phyloP scores from a whole-genome alignment of 2,888 invertebrate species.

The Xestia ashworthii region DNA sequence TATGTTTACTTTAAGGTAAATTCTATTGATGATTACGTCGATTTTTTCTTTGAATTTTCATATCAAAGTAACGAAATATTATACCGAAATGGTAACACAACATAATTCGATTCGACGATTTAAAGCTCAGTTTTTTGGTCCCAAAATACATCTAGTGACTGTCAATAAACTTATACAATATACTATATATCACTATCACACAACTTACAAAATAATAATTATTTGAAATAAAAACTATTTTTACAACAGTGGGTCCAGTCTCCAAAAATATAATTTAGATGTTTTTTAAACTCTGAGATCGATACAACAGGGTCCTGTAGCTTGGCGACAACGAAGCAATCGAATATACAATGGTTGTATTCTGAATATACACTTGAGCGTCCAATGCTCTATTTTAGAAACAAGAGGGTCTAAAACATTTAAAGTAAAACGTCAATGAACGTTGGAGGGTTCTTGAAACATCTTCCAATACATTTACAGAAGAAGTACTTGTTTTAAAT shows the following conservation, averaged over 20 bases:
- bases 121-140: constrained; percentile 88
- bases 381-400: constrained; percentile 18
- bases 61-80: constrained; percentile 40
- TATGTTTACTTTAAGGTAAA: constrained; percentile 14
- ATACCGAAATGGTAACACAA: constrained; percentile 37
- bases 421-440: constrained; percentile 18
- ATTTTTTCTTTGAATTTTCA: constrained; percentile 28
- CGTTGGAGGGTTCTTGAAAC: constrained; percentile 22
- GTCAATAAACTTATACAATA: constrained; percentile 78
- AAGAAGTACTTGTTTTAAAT: constrained; percentile 30
- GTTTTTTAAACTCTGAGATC: constrained; percentile 85
- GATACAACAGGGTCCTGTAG: constrained; percentile 73
- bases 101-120: constrained; percentile 53
- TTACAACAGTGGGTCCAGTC: constrained; percentile 73
- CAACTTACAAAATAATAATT: constrained; percentile 80
- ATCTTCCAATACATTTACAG: constrained; percentile 15
- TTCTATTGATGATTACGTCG: constrained; percentile 22
- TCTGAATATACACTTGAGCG: neutral
- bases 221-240: constrained; percentile 63
- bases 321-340: constrained; percentile 40
- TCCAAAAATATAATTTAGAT: constrained; percentile 79
- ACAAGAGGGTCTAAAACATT: constrained; percentile 9
- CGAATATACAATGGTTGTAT: neutral
- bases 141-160: constrained; percentile 70
- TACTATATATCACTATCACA: constrained; percentile 85